Evolutionary conservation across 2,888 invertebrate species (phyloP), one percentile per base, ranked within the genome.

Genomic region (Drosophila falleni): DNA sequence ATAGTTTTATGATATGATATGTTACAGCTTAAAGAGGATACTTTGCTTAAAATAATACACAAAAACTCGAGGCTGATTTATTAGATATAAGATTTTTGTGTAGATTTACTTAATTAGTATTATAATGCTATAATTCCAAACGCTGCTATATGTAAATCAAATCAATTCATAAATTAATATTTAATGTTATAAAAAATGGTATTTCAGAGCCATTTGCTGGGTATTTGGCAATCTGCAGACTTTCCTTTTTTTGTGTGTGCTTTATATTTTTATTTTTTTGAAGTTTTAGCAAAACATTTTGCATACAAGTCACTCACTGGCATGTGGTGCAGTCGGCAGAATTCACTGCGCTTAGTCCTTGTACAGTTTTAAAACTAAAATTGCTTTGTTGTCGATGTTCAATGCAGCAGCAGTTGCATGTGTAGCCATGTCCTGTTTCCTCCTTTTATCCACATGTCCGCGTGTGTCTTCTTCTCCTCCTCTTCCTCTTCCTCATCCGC

Each of bases 321-420:
- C 73, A 77, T 72, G 68, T 63, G 66, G 49, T 42, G 59, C 68
- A 75, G 55, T 69, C 60, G 74, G 65, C 71, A 62, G 87, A 65
- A 73, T 63, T 76, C 64, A 53, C 56, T 66, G 81, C 71, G 85
- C 71, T 89, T 89, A 89, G 87, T 74, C 68, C 81, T 74, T 49
- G 79, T 70, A 68, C 79, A 78, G 85, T 87, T 89, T 85, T 79
- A 76, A 87, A 81, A 85, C 88, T 81, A 76, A 89, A 84, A 85
- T 85, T 85, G 84, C 89, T 85, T 89, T 85, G 82, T 87, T 87
- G 86, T 79, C 89, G 87, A 89, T 89, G 87, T 87, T 89, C 89
- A 87, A 89, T 89, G 89, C 84, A 56, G 86, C 84, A 56, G 86
- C 71, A 68, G 80, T 55, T 69, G 81, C 73, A 77, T 80, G 71